phyloP scores from a whole-genome alignment of 2,797 vertebrate genomes.

The Chiropotes sagulatus region DNA sequence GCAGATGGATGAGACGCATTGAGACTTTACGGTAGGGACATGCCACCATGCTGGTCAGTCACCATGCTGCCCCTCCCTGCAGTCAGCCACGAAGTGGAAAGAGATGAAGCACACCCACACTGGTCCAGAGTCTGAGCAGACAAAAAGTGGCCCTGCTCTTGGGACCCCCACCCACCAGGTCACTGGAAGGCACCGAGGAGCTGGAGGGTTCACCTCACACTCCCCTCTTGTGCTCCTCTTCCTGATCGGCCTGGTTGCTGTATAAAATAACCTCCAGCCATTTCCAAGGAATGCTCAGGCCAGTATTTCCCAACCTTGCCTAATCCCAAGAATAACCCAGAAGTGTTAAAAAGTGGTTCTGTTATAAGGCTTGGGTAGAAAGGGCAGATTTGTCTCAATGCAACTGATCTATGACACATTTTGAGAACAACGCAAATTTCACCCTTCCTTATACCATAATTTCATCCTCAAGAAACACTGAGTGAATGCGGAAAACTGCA shows the following conservation, averaged over 20 bases:
- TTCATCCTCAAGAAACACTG: background rate
- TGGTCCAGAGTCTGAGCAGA: background rate
- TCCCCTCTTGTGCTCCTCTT: background rate
- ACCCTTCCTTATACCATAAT: background rate
- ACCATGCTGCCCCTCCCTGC: background rate
- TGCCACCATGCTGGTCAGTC: background rate
- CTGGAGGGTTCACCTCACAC: background rate
- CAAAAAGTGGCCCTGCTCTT: background rate
- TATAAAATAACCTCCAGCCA: background rate
- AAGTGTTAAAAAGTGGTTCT: background rate
- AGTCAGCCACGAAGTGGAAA: background rate
- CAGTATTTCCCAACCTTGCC: background rate
- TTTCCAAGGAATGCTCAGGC: background rate
- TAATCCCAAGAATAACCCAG: background rate
- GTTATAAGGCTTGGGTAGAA: background rate
- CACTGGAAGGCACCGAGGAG: background rate
- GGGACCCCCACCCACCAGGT: background rate
- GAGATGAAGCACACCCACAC: background rate
- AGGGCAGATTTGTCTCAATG: background rate
- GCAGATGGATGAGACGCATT: background rate
- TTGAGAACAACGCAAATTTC: background rate
- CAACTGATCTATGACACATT: background rate
- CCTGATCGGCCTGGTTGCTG: background rate
- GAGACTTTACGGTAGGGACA: background rate
- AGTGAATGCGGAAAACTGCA: background rate